phyloP scores from a whole-genome alignment of 1,140 invertebrate genomes.

The Sarcophaga bullata region DNA sequence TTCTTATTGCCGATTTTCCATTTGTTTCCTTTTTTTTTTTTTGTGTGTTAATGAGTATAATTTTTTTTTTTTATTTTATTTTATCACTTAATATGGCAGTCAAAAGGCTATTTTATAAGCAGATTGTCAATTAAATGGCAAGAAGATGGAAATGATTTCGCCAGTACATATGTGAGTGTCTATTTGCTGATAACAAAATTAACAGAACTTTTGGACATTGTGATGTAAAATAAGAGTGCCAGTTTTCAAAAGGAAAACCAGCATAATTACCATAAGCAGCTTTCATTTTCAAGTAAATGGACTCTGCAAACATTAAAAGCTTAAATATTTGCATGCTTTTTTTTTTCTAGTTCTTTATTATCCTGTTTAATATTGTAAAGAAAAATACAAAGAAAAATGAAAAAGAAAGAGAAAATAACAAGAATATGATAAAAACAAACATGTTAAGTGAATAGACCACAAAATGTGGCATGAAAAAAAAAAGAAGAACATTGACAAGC shows the following conservation, averaged over 20 bases:
- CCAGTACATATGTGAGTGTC: background rate
- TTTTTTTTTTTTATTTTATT: too few relatives aligned
- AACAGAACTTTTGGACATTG: background rate
- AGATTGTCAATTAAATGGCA: background rate
- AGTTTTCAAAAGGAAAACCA: background rate
- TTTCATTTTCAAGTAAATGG: background rate
- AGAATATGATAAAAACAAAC: background rate
- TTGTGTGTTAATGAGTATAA: too few relatives aligned
- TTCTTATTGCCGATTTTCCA: too few relatives aligned
- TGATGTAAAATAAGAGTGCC: background rate
- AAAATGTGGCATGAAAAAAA: background rate
- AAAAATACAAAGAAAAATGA: too few relatives aligned
- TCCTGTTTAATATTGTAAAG: too few relatives aligned
- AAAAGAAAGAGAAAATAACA: too few relatives aligned
- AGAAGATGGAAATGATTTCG: background rate
- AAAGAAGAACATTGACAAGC: constrained; percentile 11
- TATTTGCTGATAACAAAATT: too few relatives aligned
- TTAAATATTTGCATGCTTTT: background rate
- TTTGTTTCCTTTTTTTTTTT: too few relatives aligned
- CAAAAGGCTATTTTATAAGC: constrained; percentile 1
- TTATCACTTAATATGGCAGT: too few relatives aligned
- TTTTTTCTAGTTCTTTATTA: background rate
- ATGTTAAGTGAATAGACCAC: constrained; percentile 10
- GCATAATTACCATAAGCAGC: constrained; percentile 16
- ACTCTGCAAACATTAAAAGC: background rate